phyloP scores from a whole-genome alignment of 2,113 vertebrate genomes.

The Planiliza haematocheilus region DNA sequence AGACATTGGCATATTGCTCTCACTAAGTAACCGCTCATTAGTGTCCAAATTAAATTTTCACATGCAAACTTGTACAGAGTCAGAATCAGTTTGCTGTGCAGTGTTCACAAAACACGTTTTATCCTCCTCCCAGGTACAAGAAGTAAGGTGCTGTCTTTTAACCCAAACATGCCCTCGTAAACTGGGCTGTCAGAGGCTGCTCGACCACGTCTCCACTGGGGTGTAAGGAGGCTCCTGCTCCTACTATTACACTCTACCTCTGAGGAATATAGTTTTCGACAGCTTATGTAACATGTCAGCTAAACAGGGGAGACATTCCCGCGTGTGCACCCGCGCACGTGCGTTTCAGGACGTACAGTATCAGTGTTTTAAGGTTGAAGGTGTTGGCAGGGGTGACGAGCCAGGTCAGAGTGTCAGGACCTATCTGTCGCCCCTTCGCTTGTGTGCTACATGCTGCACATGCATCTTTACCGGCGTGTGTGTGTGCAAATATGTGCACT shows the following conservation, averaged over 20 bases:
- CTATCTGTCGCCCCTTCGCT: conserved; percentile 39
- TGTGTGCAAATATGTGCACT: conserved; percentile 25
- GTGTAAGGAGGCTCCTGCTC: conserved; percentile 49
- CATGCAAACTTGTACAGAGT: not conserved
- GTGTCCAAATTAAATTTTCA: conserved; percentile 10
- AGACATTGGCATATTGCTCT: conserved; percentile 6
- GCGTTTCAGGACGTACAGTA: conserved; percentile 56
- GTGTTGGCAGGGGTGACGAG: conserved; percentile 64
- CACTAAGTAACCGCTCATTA: not conserved
- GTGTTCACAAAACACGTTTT: not conserved
- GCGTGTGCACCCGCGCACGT: conserved; percentile 45
- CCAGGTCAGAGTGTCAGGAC: conserved; percentile 61
- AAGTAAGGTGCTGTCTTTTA: conserved; percentile 30
- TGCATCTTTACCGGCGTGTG: conserved; percentile 16
- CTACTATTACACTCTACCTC: conserved; percentile 25
- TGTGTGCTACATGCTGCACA: conserved; percentile 6
- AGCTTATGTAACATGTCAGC: conserved; percentile 77
- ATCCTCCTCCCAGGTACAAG: conserved; percentile 4
- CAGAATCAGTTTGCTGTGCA: accelerated
- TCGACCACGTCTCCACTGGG: conserved; percentile 37
- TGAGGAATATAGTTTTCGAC: conserved; percentile 65
- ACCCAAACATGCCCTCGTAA: conserved; percentile 37
- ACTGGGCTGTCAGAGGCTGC: conserved; percentile 43
- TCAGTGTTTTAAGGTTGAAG: conserved; percentile 58
- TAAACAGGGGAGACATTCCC: conserved; percentile 64